A percentile compares a stretch with the other conserved stretches of the same genome.
These are phyloP conservation scores for Lophochroa leadbeateri DNA, from an alignment of 2,113 vertebrate genomes.

Conservation along the genomic window DNA sequence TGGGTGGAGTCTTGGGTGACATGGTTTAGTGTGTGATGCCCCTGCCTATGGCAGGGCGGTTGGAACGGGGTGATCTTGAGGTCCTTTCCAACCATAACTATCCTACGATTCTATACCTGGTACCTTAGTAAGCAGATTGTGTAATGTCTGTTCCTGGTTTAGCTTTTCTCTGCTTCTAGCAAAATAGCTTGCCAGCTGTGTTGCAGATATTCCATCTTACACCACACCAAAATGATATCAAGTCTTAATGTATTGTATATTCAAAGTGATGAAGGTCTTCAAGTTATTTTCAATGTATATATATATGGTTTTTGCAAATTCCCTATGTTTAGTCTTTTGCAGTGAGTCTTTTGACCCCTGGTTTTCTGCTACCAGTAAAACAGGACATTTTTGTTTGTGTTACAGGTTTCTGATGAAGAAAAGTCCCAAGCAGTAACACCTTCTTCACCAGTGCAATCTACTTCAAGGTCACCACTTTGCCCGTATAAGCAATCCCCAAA, in stretches of 20 bases:
- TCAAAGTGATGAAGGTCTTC: background rate
- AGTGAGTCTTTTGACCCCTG: background rate
- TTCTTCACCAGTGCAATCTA: background rate
- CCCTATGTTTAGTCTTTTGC: background rate
- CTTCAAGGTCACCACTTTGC: conserved; percentile 28
- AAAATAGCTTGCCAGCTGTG: background rate
- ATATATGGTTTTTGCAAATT: background rate
- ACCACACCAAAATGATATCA: background rate
- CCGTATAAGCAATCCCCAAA: conserved; percentile 25
- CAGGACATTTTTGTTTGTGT: conserved; percentile 13
- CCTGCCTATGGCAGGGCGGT: background rate
- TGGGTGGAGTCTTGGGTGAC: background rate
- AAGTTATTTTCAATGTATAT: background rate
- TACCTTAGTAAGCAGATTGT: background rate
- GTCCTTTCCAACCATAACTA: background rate
- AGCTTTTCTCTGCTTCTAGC: background rate
- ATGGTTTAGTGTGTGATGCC: background rate
- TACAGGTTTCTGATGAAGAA: conserved; percentile 57
- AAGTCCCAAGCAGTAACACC: background rate
- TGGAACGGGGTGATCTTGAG: too few relatives aligned
- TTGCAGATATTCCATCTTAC: background rate
- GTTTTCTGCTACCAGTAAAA: background rate
- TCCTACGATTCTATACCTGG: background rate
- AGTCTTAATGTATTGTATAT: background rate
- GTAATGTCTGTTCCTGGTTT: background rate